A percentile compares a stretch with the other conserved stretches of the same genome.
phyloP scores from a whole-genome alignment of 2,888 invertebrate genomes.

The Tetrapedia diversipes region DNA sequence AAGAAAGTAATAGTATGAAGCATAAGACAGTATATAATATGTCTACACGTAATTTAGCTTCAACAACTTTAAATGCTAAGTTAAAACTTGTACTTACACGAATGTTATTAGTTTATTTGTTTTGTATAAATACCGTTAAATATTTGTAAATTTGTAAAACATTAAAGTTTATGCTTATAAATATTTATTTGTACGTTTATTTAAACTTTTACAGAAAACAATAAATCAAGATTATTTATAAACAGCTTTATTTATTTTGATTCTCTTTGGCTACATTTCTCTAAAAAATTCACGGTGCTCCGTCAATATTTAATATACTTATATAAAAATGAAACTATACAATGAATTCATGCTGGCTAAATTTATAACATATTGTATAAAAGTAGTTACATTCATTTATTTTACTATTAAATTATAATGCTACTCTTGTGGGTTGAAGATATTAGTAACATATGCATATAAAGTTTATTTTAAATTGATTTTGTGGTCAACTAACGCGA shows the following conservation, averaged over 20 bases:
- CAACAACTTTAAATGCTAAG: slow-evolving; percentile 10
- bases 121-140: background rate
- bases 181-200: background rate
- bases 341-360: slow-evolving; percentile 50
- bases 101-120: background rate
- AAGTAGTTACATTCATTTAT: slow-evolving; percentile 67
- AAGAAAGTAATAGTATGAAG: slow-evolving; percentile 13
- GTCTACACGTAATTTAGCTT: slow-evolving; percentile 2
- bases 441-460: slow-evolving; percentile 9
- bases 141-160: background rate
- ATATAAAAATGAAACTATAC: slow-evolving; percentile 33
- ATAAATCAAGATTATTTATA: background rate
- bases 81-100: background rate
- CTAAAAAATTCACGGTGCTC: background rate
- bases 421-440: slow-evolving; percentile 22
- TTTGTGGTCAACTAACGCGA: background rate
- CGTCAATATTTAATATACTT: slow-evolving; percentile 29
- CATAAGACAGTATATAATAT: background rate
- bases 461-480: slow-evolving; percentile 29
- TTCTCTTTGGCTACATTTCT: background rate
- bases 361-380: slow-evolving; percentile 50
- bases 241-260: background rate
- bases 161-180: no score
- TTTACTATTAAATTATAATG: slow-evolving; percentile 40
- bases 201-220: background rate